Conservation (phyloP, 2,888 invertebrate genomes). For the Apamea monoglypha region DNA sequence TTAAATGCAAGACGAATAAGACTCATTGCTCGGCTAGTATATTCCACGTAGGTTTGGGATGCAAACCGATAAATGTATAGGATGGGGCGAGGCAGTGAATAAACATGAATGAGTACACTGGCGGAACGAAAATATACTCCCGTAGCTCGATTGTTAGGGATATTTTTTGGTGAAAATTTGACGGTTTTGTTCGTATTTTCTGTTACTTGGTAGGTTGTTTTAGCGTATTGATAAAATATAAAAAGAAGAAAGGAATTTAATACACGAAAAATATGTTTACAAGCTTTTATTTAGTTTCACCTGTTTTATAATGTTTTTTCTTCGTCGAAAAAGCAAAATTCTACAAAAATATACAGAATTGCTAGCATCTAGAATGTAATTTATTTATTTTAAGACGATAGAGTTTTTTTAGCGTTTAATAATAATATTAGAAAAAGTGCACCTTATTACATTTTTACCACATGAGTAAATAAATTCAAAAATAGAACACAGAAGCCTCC, state of each 20-base stretch:
- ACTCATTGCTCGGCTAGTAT: slow-evolving; percentile 68
- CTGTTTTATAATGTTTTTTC: background rate
- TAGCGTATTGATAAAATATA: slow-evolving; percentile 6
- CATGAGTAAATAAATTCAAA: slow-evolving; percentile 59
- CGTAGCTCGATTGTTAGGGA: slow-evolving; percentile 31
- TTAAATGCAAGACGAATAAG: slow-evolving; percentile 85
- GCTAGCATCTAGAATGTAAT: background rate
- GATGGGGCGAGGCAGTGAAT: slow-evolving; percentile 78
- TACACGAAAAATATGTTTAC: background rate
- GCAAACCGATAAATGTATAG: slow-evolving; percentile 86
- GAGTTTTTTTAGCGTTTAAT: background rate
- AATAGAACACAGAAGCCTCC: slow-evolving; percentile 51
- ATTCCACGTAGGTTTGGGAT: slow-evolving; percentile 82
- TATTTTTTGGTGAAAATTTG: slow-evolving; percentile 23
- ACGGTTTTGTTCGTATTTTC: slow-evolving; percentile 13
- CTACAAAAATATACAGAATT: background rate
- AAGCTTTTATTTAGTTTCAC: too few species aligned
- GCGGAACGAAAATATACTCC: slow-evolving; percentile 36
- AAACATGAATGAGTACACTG: slow-evolving; percentile 76
- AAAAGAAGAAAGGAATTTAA: slow-evolving; percentile 1
- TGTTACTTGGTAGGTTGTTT: background rate
- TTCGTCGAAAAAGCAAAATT: background rate
- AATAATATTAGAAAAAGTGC: slow-evolving; percentile 10
- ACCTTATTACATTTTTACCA: slow-evolving; percentile 31
- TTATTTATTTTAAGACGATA: background rate